Percentiles rank a stretch among this genome's conserved stretches.
Conservation (phyloP, 2,888 invertebrate genomes). For the Hofmannophila pseudospretella region DNA sequence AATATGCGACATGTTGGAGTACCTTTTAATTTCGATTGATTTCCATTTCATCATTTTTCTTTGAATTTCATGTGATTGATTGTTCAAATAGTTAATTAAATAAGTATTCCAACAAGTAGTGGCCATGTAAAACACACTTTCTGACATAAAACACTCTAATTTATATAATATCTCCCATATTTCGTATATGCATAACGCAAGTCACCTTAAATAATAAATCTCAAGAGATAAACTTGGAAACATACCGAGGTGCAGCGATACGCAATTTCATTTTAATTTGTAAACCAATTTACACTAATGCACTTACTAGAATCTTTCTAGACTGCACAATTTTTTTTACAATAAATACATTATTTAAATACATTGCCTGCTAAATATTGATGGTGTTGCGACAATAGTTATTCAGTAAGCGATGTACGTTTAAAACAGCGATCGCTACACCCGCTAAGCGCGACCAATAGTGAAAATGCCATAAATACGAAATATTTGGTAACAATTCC, state of each 20-base stretch:
- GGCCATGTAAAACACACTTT: slow-evolving; percentile 16
- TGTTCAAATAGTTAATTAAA: background rate
- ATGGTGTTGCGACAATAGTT: background rate
- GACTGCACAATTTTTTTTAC: too few relatives aligned
- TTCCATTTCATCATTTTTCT: too few relatives aligned
- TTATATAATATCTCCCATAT: slow-evolving; percentile 14
- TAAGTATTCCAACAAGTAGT: slow-evolving; percentile 7
- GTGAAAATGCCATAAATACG: slow-evolving; percentile 58
- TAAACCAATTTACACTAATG: too few relatives aligned
- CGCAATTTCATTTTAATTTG: too few relatives aligned
- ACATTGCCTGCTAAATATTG: slow-evolving; percentile 3
- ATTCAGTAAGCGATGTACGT: slow-evolving; percentile 2
- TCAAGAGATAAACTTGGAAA: slow-evolving; percentile 4
- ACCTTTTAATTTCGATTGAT: slow-evolving; percentile 2
- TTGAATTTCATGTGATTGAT: too few relatives aligned
- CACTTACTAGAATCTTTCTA: too few relatives aligned
- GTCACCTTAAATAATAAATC: slow-evolving; percentile 9
- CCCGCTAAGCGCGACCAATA: slow-evolving; percentile 14
- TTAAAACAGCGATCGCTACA: background rate
- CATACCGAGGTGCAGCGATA: too few relatives aligned
- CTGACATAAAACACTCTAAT: slow-evolving; percentile 20
- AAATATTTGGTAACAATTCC: slow-evolving; percentile 78
- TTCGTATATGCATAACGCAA: slow-evolving; percentile 9
- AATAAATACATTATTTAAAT: too few relatives aligned
- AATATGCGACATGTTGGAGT: slow-evolving; percentile 13